Evolutionary conservation across 2,113 vertebrate genomes (phyloP).

Genomic region (Pampusana beccarii): DNA sequence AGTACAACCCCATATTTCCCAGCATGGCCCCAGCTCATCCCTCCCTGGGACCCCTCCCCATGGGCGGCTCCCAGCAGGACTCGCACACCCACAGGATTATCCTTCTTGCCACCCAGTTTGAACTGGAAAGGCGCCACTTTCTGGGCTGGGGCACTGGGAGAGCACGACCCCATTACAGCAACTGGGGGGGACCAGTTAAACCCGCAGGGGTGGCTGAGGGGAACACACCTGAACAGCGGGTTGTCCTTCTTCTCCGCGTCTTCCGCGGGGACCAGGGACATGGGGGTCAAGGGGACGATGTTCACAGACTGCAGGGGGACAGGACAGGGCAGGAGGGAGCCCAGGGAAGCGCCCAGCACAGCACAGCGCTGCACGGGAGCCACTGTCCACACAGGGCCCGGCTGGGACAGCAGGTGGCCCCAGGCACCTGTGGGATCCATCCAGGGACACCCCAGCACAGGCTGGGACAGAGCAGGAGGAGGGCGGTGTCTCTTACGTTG

Average conservation of each 20-base stretch:
- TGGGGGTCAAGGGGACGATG: conserved; percentile 80
- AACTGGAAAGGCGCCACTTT: not conserved
- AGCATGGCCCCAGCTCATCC: fast-evolving
- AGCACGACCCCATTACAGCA: not conserved
- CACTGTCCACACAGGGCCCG: fast-evolving
- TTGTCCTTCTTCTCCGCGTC: conserved; percentile 80
- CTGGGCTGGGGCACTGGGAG: not conserved
- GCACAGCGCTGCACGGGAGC: too few relatives aligned
- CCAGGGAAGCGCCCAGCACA: fast-evolving
- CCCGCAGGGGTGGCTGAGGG: fast-evolving
- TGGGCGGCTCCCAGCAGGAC: not conserved
- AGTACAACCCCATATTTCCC: not conserved
- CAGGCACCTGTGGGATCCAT: fast-evolving
- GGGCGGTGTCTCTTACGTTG: conserved; percentile 14
- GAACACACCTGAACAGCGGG: conserved; percentile 84
- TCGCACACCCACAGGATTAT: fast-evolving
- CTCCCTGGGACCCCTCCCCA: not conserved
- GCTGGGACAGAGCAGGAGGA: fast-evolving
- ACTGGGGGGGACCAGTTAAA: fast-evolving
- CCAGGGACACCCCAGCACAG: fast-evolving
- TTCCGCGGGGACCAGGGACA: conserved; percentile 82
- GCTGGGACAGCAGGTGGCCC: not conserved
- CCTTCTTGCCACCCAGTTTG: not conserved
- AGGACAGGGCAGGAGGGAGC: fast-evolving
- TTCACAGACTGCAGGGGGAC: conserved; percentile 62